These are phyloP conservation scores for Hoplodrina ambigua DNA, from an alignment of 2,888 invertebrate genomes.

Conservation along the genomic window DNA sequence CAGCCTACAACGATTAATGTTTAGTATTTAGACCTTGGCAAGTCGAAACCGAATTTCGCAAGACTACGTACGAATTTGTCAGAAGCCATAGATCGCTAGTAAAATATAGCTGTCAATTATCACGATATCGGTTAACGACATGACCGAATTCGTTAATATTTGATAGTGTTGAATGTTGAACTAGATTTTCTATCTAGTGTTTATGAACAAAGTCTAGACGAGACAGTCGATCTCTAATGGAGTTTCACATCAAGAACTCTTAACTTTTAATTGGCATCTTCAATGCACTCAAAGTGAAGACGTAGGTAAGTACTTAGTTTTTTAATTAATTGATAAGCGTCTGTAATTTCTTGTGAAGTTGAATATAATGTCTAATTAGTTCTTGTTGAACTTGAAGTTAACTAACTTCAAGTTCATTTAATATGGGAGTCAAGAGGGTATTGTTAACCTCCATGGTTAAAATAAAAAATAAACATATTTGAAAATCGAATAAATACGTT, in stretches of 20 bases:
- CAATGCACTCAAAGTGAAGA: slow-evolving; percentile 44
- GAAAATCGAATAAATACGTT: too few species aligned
- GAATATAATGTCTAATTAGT: slow-evolving; percentile 7
- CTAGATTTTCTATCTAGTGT: slow-evolving; percentile 31
- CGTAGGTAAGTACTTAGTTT: slow-evolving; percentile 6
- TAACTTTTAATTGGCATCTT: slow-evolving; percentile 50
- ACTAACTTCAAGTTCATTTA: slow-evolving; percentile 2
- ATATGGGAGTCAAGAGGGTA: not conserved
- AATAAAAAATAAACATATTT: not conserved
- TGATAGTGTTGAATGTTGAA: slow-evolving; percentile 44
- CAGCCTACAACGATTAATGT: slow-evolving; percentile 48
- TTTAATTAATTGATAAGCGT: slow-evolving; percentile 41
- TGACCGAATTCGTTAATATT: slow-evolving; percentile 62
- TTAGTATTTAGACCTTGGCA: slow-evolving; percentile 61
- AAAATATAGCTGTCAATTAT: slow-evolving; percentile 69
- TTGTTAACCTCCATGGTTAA: not conserved
- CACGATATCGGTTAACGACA: slow-evolving; percentile 51
- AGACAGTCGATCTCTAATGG: slow-evolving; percentile 18
- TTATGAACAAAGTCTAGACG: slow-evolving; percentile 30
- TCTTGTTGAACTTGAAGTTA: not conserved
- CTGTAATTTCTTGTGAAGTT: slow-evolving; percentile 18
- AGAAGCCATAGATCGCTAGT: slow-evolving; percentile 57
- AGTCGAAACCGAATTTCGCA: slow-evolving; percentile 59
- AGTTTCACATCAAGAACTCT: slow-evolving; percentile 25
- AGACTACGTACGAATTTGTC: slow-evolving; percentile 58